Evolutionary conservation across 2,113 vertebrate genomes (phyloP).

Genomic region (Oxyruncus cristatus): DNA sequence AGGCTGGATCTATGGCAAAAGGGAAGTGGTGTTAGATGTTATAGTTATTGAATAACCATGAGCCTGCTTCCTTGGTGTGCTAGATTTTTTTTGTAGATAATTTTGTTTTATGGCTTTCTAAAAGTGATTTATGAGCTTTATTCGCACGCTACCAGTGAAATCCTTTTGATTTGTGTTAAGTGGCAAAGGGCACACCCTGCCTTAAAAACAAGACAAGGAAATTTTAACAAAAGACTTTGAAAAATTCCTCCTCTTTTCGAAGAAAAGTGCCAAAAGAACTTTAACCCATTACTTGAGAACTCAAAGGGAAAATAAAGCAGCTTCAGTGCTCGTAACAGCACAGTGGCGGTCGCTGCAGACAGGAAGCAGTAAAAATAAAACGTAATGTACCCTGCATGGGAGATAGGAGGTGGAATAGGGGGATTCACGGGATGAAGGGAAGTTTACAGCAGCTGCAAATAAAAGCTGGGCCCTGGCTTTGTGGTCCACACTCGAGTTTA

Average conservation of each 20-base stretch:
- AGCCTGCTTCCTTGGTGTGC: slow-evolving; percentile 50
- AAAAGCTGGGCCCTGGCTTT: not conserved
- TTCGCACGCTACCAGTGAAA: not conserved
- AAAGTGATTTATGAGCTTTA: slow-evolving; percentile 49
- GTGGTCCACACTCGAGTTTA: not conserved
- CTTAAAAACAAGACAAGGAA: slow-evolving; percentile 41
- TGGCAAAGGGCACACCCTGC: slow-evolving; percentile 60
- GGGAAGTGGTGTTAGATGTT: slow-evolving; percentile 39
- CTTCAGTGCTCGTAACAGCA: not conserved
- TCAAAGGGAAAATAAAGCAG: not conserved
- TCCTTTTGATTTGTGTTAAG: slow-evolving; percentile 46
- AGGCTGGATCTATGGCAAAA: not conserved
- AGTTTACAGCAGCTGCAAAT: not conserved
- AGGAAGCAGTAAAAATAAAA: slow-evolving; percentile 22
- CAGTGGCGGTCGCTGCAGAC: not conserved
- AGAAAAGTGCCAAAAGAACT: not conserved
- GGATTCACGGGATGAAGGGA: not conserved
- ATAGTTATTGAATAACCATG: slow-evolving; percentile 56
- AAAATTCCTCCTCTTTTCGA: not conserved
- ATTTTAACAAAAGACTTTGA: slow-evolving; percentile 55
- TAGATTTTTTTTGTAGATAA: slow-evolving; percentile 33
- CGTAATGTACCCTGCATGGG: not conserved
- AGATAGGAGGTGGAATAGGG: not conserved
- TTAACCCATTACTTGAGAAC: slow-evolving; percentile 43
- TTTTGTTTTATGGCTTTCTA: slow-evolving; percentile 59